phyloP scores from a whole-genome alignment of 2,113 vertebrate genomes.

The Dinomys branickii region DNA sequence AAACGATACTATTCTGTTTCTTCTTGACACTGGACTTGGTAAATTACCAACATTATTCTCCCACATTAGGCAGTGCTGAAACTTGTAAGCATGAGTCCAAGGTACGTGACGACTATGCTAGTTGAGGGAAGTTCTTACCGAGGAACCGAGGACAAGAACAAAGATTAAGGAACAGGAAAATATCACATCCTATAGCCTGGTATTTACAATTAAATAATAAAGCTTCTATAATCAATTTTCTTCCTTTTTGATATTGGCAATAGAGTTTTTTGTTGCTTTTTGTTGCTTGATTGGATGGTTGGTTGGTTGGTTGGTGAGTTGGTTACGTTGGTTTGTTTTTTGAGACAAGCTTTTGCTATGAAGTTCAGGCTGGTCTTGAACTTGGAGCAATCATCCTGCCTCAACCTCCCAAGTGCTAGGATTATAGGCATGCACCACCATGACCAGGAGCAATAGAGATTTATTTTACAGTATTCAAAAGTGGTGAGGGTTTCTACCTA shows the following conservation, averaged over 20 bases:
- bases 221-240: neutral
- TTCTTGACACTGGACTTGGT: neutral
- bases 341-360: neutral
- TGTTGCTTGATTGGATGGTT: neutral
- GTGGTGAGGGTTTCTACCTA: neutral
- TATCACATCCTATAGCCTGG: neutral
- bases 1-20: neutral
- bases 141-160: neutral
- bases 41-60: neutral
- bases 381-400: neutral
- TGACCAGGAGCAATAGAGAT: neutral
- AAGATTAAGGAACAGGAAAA: neutral
- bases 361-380: neutral
- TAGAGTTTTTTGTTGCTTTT: neutral
- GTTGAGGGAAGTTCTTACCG: neutral
- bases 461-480: neutral
- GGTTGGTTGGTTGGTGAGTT: no score
- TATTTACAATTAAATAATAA: neutral
- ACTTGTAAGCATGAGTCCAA: rapidly evolving
- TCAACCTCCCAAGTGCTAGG: neutral
- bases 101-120: neutral
- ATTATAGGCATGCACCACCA: neutral
- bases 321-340: neutral
- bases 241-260: neutral
- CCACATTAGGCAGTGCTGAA: neutral